Base-by-base conservation (phyloP, 2,113 vertebrate species). In the Rhinolophus ferrumequinum region DNA sequence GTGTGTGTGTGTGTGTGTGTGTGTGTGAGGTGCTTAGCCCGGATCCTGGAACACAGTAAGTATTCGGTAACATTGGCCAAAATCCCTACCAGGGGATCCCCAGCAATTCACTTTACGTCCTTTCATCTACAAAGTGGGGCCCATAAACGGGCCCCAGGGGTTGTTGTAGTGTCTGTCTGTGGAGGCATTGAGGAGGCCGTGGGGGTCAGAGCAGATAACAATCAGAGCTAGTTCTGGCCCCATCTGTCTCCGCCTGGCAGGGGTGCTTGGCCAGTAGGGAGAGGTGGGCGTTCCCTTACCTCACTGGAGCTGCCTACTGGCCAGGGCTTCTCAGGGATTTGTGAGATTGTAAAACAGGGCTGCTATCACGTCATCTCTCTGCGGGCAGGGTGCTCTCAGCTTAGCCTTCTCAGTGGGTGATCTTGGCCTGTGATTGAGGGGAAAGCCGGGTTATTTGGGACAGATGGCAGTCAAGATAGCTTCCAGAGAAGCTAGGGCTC, bases 341-440 rank as follows among this genome's bases (percentile, higher is more conserved):
- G 82, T 76, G 76, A 92, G 97, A 95, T 96, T 97, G 97, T 97
- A 97, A 81, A 81, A 97, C 96, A 97, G 4, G 94, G 85, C 8
- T 0, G 22, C 91, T 97, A 96, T 97, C 96, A 15, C 0, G 0
- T 69, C 95, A 96, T 96, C 90, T 85, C 92, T 58, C 88, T 1
- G 33, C 75, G 92, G 95, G 0, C 8, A 18, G 93, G 92, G 81
- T 33, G 33, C 79, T 69, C 88, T 58, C 60, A 7, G 80, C 64
- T 33, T 73, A 85, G 44, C 92, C 47, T 94, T 80, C 58, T 87
- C 91, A 1, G 30, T 1, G 16, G 67, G 35, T 9, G 70, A 90
- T 88, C 56, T 24, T 41, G 86, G 60, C 50, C 96, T 73, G 38
- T n/a, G 93, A 81, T 56, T 75, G 64, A 73, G 66, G 24, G 26